These are phyloP conservation scores for Heptranchias perlo DNA, from an alignment of 2,113 vertebrate genomes.

Conservation along the genomic window DNA sequence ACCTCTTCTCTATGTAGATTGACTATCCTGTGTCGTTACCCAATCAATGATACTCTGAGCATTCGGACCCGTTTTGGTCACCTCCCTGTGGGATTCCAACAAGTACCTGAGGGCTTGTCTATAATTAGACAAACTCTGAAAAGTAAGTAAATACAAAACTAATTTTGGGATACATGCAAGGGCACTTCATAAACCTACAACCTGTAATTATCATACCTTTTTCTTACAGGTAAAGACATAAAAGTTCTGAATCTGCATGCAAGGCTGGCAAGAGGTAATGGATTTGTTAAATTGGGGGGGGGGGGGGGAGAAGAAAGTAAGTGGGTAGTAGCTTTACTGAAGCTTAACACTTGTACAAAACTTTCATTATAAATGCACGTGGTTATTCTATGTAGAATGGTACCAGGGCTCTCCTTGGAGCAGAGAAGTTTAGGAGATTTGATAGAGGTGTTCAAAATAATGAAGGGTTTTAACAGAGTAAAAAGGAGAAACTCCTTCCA, in stretches of 20 bases:
- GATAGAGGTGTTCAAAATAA: too few relatives aligned
- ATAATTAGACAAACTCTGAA: neutral
- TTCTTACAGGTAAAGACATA: neutral
- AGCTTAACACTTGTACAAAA: too few relatives aligned
- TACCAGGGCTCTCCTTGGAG: too few relatives aligned
- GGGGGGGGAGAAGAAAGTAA: too few relatives aligned
- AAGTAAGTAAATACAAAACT: neutral
- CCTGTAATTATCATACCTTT: neutral
- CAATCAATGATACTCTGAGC: slow-evolving; percentile 41
- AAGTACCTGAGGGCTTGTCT: neutral
- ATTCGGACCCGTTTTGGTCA: neutral
- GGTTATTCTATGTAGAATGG: too few relatives aligned
- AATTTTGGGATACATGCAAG: neutral
- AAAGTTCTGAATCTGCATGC: neutral
- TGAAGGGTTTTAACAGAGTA: too few relatives aligned
- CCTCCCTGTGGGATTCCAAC: neutral
- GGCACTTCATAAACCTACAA: neutral
- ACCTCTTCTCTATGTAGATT: slow-evolving; percentile 43
- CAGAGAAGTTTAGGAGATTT: too few relatives aligned
- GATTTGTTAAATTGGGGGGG: too few relatives aligned
- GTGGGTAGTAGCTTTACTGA: too few relatives aligned
- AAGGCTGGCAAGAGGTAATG: neutral
- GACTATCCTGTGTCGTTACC: slow-evolving; percentile 54
- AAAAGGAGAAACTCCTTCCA: too few relatives aligned
- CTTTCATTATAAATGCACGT: too few relatives aligned